Evolutionary conservation across 2,113 vertebrate species (phyloP).

Genomic region (Rhineura floridana): DNA sequence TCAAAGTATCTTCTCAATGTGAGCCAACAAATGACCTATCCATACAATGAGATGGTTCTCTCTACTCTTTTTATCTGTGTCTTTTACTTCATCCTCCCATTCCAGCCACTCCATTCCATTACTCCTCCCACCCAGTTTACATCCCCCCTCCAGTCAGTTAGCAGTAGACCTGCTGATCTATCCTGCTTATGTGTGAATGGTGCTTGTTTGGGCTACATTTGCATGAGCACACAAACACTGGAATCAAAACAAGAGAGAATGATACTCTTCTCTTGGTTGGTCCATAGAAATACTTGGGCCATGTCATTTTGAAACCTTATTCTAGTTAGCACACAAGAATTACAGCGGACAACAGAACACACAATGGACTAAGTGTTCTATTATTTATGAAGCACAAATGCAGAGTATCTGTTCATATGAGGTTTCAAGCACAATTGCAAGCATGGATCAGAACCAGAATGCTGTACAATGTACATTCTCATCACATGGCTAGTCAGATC

Average conservation of each 20-base stretch:
- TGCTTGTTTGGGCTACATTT: too few relatives aligned
- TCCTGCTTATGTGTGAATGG: too few relatives aligned
- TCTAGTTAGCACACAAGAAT: neutral
- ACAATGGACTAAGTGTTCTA: neutral
- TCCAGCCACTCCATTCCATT: too few relatives aligned
- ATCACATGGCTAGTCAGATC: neutral
- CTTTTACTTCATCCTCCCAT: too few relatives aligned
- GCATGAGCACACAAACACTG: too few relatives aligned
- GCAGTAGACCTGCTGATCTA: too few relatives aligned
- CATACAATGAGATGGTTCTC: too few relatives aligned
- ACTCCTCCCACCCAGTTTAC: too few relatives aligned
- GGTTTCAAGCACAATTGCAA: neutral
- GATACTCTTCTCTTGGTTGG: neutral
- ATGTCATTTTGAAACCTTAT: neutral
- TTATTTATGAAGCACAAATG: neutral
- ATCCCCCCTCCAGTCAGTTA: too few relatives aligned
- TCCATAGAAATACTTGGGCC: neutral
- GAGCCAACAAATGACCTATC: too few relatives aligned
- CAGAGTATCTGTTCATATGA: neutral
- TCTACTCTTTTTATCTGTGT: too few relatives aligned
- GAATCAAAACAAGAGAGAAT: too few relatives aligned
- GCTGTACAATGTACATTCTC: neutral
- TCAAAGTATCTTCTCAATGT: neutral
- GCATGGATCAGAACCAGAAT: neutral
- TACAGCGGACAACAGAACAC: neutral